A percentile compares a stretch with the other conserved stretches of the same genome.
Conservation (phyloP, 2,113 vertebrate genomes). For the Halichoeres trimaculatus region DNA sequence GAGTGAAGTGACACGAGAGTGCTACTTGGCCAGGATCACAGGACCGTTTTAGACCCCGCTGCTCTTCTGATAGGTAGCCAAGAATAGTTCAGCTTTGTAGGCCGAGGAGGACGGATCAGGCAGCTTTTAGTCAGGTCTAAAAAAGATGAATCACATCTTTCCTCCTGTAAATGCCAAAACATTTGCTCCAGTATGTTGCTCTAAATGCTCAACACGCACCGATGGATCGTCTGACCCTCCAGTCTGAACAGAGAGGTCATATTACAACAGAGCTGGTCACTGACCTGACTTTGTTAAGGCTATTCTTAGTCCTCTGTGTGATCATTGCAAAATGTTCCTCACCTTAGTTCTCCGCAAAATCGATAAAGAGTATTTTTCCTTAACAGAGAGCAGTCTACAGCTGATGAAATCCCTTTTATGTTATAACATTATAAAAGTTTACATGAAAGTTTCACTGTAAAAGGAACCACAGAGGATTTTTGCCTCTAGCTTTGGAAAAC, state of each 20-base stretch:
- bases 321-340: conserved; percentile 38
- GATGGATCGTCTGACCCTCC: neutral
- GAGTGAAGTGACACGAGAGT: neutral
- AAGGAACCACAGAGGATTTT: neutral
- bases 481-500: neutral
- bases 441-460: neutral
- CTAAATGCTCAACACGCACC: neutral
- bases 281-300: conserved; percentile 35
- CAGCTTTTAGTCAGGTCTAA: neutral
- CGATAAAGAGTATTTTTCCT: conserved; percentile 17
- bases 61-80: neutral
- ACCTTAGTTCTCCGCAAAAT: conserved; percentile 18
- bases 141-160: conserved; percentile 7
- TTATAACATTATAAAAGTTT: neutral
- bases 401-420: neutral
- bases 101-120: neutral
- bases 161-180: neutral
- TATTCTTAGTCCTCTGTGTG: conserved; percentile 51
- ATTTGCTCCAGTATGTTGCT: neutral
- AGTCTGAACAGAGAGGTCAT: conserved; percentile 41
- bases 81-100: conserved; percentile 24
- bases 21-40: neutral
- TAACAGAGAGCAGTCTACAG: neutral
- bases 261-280: neutral
- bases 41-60: conserved; percentile 48